These are phyloP conservation scores for Camptogramma bilineatum DNA, from an alignment of 2,888 invertebrate species.

Conservation along the genomic window DNA sequence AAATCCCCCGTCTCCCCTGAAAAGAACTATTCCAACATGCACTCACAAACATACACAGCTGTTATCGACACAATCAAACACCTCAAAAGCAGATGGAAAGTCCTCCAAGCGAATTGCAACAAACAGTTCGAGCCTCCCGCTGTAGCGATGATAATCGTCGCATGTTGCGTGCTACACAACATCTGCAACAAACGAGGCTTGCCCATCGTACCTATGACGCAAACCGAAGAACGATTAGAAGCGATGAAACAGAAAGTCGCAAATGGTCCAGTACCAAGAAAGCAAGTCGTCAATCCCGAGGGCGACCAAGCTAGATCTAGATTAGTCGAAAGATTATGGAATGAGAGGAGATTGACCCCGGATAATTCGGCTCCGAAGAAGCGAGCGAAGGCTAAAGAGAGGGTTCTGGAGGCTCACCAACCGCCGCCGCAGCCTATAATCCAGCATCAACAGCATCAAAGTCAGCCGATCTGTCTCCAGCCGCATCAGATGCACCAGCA, in stretches of 20 bases:
- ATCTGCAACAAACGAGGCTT: constrained; percentile 65
- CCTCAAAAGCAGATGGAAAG: constrained; percentile 77
- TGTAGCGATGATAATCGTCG: constrained; percentile 69
- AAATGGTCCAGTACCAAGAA: constrained; percentile 69
- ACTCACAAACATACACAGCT: constrained; percentile 60
- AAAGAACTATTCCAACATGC: constrained; percentile 72
- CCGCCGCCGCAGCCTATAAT: constrained; percentile 37
- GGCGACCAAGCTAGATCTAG: constrained; percentile 60
- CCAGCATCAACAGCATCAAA: constrained; percentile 32
- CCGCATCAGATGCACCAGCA: constrained; percentile 44
- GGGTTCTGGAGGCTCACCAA: constrained; percentile 55
- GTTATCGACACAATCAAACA: constrained; percentile 73
- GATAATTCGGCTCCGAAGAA: constrained; percentile 66
- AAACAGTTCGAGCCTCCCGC: constrained; percentile 73
- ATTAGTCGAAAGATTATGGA: constrained; percentile 70
- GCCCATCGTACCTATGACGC: constrained; percentile 65
- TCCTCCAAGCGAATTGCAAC: constrained; percentile 74
- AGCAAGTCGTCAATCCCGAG: constrained; percentile 60
- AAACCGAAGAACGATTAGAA: constrained; percentile 71
- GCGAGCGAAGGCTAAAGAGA: constrained; percentile 65
- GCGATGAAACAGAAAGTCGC: constrained; percentile 79
- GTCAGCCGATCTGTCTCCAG: constrained; percentile 37
- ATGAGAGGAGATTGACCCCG: constrained; percentile 62
- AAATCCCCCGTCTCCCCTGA: constrained; percentile 76
- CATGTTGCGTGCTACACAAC: constrained; percentile 74